Evolutionary conservation across 2,113 vertebrate species (phyloP).

Genomic region (Poicephalus meyeri): DNA sequence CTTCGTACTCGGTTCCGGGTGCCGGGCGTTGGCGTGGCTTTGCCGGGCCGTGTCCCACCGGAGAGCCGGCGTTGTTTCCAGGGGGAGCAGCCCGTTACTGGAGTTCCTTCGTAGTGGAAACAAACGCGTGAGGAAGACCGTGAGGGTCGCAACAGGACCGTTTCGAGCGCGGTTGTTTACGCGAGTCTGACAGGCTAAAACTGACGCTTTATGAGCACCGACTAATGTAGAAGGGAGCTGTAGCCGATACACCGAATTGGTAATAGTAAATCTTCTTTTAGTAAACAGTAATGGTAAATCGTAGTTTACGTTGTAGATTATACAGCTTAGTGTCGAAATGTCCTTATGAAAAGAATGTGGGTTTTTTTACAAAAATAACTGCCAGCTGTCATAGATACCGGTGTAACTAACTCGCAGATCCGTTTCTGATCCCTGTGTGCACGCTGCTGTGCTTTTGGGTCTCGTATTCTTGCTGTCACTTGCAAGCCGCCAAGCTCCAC

Average conservation of each 20-base stretch:
- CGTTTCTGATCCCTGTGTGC: not conserved
- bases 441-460: not conserved
- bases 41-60: not conserved
- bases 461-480: accelerated
- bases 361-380: not conserved
- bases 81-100: not conserved
- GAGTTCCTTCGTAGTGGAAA: not conserved
- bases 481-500: not conserved
- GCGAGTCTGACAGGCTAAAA: not conserved
- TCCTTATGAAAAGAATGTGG: not conserved
- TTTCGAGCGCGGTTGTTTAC: not conserved
- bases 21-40: not conserved
- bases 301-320: not conserved
- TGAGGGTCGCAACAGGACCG: not conserved
- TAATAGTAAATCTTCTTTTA: not conserved
- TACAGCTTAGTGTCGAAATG: not conserved
- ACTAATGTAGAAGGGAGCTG: not conserved
- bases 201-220: not conserved
- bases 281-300: not conserved
- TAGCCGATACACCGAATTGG: not conserved
- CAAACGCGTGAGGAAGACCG: not conserved
- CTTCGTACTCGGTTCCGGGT: constrained; percentile 31
- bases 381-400: accelerated
- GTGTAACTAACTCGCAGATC: too few relatives aligned
- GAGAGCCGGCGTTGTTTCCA: not conserved